A percentile compares a stretch with the other conserved stretches of the same genome.
phyloP scores from a whole-genome alignment of 2,888 invertebrate species.

The Caenorhabditis plicata region DNA sequence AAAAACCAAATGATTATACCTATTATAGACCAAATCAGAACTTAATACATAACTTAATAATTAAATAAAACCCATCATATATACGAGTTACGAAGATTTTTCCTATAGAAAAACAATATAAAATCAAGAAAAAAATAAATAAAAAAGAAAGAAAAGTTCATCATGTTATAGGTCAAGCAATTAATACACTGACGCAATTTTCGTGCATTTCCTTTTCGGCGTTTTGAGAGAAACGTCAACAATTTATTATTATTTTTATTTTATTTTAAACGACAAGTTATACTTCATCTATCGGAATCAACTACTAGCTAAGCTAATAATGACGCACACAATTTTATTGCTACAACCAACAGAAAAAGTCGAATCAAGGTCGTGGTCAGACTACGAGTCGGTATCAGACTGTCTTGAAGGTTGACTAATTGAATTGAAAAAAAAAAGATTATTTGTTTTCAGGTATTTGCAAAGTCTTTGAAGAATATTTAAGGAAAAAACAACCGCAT shows the following conservation, averaged over 20 bases:
- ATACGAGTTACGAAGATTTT: constrained; percentile 18
- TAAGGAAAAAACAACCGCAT: constrained; percentile 90
- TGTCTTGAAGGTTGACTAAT: constrained; percentile 49
- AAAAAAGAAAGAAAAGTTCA: neutral
- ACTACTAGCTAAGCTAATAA: constrained; percentile 3
- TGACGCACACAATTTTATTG: constrained; percentile 83
- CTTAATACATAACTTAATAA: too few relatives aligned
- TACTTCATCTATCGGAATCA: too few relatives aligned
- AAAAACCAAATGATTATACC: too few relatives aligned
- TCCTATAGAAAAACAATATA: constrained; percentile 6
- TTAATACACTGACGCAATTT: too few relatives aligned
- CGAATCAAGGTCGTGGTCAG: constrained; percentile 94
- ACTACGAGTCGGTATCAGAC: constrained; percentile 85
- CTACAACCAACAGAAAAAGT: constrained; percentile 91
- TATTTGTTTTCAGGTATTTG: constrained; percentile 76
- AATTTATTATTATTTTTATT: neutral
- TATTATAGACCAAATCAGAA: too few relatives aligned
- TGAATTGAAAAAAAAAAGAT: neutral
- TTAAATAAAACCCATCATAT: too few relatives aligned
- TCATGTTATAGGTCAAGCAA: too few relatives aligned
- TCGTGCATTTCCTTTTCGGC: neutral
- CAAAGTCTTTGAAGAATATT: constrained; percentile 96
- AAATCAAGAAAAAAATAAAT: too few relatives aligned
- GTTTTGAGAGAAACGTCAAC: neutral
- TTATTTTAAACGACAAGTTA: too few relatives aligned